Percentiles rank a stretch among this genome's conserved stretches.
Evolutionary conservation across 2,797 vertebrate species (phyloP).

Genomic region (Mergus octosetaceus): DNA sequence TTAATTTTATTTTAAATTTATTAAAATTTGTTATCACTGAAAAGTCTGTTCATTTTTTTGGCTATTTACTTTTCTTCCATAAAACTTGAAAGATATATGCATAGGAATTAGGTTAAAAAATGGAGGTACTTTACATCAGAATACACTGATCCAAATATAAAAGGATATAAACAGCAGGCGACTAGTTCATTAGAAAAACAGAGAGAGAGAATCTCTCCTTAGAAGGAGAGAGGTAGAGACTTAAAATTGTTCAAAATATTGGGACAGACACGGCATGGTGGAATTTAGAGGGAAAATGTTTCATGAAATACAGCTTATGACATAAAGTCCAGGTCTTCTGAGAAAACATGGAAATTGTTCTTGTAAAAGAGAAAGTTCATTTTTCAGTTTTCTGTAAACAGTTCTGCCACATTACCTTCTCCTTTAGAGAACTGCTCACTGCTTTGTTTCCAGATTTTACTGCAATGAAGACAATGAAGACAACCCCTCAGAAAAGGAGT

Average conservation of each 20-base stretch:
- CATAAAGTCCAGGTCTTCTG: neutral
- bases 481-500: neutral
- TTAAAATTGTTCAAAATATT: neutral
- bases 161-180: neutral
- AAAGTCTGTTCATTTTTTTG: neutral
- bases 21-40: neutral
- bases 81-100: neutral
- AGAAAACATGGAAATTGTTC: neutral
- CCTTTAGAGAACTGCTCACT: neutral
- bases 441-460: neutral
- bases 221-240: neutral
- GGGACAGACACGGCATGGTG: neutral
- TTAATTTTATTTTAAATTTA: neutral
- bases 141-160: neutral
- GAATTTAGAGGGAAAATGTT: neutral
- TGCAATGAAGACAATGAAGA: neutral
- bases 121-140: neutral
- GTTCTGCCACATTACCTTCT: neutral
- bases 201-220: neutral
- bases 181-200: neutral
- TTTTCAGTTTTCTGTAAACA: neutral
- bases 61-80: neutral
- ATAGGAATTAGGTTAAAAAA: neutral
- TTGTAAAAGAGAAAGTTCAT: neutral
- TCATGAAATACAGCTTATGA: neutral